These are phyloP conservation scores for Laspeyria flexula DNA, from an alignment of 2,888 invertebrate species.

Conservation along the genomic window DNA sequence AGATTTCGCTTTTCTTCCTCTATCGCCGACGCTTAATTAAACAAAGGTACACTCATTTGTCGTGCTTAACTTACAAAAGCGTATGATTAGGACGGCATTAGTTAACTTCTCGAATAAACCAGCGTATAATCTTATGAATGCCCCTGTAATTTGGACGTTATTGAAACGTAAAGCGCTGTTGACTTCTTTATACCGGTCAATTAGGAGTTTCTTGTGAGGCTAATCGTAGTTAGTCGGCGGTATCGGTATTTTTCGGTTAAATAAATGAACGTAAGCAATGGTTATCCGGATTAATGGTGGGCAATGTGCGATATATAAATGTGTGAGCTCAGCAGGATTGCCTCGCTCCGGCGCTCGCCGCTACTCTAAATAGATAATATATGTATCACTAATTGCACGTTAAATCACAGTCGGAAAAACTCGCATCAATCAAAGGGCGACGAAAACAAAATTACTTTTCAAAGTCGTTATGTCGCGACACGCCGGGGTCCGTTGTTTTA, in stretches of 20 bases:
- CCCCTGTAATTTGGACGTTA: conserved; percentile 49
- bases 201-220: conserved; percentile 54
- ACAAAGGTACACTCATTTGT: conserved; percentile 56
- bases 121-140: conserved; percentile 52
- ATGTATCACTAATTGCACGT: conserved; percentile 59
- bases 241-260: conserved; percentile 44
- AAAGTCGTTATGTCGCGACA: conserved; percentile 37
- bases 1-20: conserved; percentile 43
- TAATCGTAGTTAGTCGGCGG: conserved; percentile 38
- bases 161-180: conserved; percentile 44
- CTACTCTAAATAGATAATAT: conserved; percentile 56
- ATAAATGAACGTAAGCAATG: conserved; percentile 49
- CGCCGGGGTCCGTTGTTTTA: conserved; percentile 49
- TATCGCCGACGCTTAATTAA: conserved; percentile 51
- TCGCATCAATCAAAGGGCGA: conserved; percentile 41
- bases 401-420: conserved; percentile 37
- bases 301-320: conserved; percentile 54
- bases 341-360: conserved; percentile 35
- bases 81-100: conserved; percentile 52
- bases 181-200: conserved; percentile 56
- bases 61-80: conserved; percentile 53
- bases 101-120: conserved; percentile 53
- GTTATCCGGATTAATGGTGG: conserved; percentile 52
- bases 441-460: conserved; percentile 48
- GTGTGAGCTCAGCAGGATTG: conserved; percentile 49